These are phyloP conservation scores for Halcyon senegalensis DNA, from an alignment of 2,113 vertebrate genomes.

Conservation along the genomic window DNA sequence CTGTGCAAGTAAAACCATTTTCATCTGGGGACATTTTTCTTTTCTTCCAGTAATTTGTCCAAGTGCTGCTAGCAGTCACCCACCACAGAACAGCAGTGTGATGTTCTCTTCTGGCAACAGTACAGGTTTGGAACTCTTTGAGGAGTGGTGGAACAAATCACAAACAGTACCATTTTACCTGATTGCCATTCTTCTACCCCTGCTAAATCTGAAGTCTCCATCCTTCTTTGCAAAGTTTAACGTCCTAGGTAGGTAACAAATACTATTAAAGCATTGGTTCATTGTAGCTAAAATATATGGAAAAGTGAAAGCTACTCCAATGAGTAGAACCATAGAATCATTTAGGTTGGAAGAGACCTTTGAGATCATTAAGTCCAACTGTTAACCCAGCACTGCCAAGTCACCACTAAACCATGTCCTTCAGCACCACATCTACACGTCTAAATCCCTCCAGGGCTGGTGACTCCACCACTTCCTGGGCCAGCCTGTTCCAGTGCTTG, in stretches of 20 bases:
- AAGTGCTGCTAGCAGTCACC: constrained; percentile 52
- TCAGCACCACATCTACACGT: accelerated
- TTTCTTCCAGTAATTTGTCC: constrained; percentile 89
- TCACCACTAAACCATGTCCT: background rate
- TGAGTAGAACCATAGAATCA: background rate
- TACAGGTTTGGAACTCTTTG: constrained; percentile 76
- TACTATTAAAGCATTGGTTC: background rate
- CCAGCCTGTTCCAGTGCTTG: background rate
- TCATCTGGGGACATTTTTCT: background rate
- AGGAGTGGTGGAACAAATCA: constrained; percentile 90
- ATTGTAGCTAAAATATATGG: background rate
- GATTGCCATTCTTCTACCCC: constrained; percentile 85
- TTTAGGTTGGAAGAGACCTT: background rate
- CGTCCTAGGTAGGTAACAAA: constrained; percentile 84
- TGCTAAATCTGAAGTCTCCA: constrained; percentile 93
- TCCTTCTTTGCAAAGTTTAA: constrained; percentile 99
- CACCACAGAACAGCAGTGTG: constrained; percentile 56
- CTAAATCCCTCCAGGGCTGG: background rate
- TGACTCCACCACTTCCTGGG: background rate
- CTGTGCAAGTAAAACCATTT: background rate
- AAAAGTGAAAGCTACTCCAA: background rate
- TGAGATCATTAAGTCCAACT: accelerated
- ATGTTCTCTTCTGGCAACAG: constrained; percentile 24
- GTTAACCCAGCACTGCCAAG: background rate
- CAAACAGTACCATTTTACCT: constrained; percentile 92